A percentile compares a stretch with the other conserved stretches of the same genome.
Conservation (phyloP, 2,797 vertebrate genomes). For the Phoebastria nigripes region DNA sequence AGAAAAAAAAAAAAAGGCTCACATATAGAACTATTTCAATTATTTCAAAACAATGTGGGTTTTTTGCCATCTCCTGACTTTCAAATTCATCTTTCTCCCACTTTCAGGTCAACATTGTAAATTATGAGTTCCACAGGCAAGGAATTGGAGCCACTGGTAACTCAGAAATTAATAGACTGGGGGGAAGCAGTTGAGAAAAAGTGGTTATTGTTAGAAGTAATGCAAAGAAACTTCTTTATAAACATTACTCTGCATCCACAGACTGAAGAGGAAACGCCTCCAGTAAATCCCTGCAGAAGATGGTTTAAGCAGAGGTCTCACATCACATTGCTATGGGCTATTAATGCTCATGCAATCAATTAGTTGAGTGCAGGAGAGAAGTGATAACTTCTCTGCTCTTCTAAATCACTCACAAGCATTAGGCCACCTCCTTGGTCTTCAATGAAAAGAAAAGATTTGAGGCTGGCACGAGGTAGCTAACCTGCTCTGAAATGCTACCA, state of each 20-base stretch:
- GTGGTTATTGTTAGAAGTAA: not conserved
- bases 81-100: not conserved
- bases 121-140: not conserved
- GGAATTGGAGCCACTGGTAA: not conserved
- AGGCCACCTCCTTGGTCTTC: not conserved
- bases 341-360: not conserved
- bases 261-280: not conserved
- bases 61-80: not conserved
- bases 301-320: not conserved
- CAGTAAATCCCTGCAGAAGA: not conserved
- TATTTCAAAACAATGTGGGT: not conserved
- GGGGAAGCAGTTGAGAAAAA: not conserved
- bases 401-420: not conserved
- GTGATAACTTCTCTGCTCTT: not conserved
- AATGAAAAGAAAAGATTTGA: rapidly evolving
- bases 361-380: not conserved
- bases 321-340: not conserved
- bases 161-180: not conserved
- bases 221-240: not conserved
- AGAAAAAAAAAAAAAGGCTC: not conserved
- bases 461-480: rapidly evolving
- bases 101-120: not conserved
- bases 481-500: not conserved
- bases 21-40: not conserved
- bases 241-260: not conserved